Conservation (phyloP, 2,797 vertebrate genomes). For the Pangasius larnaudii region DNA sequence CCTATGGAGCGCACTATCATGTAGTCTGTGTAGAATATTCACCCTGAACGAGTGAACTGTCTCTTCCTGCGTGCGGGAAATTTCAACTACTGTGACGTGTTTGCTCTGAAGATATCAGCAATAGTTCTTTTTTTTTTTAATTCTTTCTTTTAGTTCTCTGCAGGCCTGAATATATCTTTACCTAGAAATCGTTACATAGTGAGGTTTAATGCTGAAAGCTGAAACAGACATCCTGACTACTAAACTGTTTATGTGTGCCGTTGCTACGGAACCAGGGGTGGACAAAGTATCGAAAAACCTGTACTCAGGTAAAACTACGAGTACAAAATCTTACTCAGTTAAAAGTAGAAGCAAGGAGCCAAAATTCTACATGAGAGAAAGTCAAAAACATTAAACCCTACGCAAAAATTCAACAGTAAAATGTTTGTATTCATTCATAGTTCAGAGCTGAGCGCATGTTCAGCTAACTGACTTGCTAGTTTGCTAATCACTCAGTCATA, state of each 20-base stretch:
- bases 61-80: too few relatives aligned
- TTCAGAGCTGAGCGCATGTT: too few relatives aligned
- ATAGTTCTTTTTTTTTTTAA: too few relatives aligned
- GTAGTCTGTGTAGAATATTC: neutral
- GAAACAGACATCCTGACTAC: neutral
- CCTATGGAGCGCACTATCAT: neutral
- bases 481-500: too few relatives aligned
- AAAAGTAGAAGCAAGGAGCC: neutral
- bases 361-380: neutral
- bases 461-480: too few relatives aligned
- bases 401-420: neutral
- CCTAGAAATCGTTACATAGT: too few relatives aligned
- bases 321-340: neutral
- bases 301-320: neutral
- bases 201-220: neutral
- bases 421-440: too few relatives aligned
- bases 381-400: neutral
- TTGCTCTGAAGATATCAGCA: too few relatives aligned
- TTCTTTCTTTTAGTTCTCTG: too few relatives aligned
- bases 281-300: neutral
- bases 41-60: neutral
- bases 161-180: too few relatives aligned
- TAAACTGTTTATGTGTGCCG: neutral
- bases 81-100: neutral
- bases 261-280: neutral